Evolutionary conservation across 2,888 invertebrate genomes (phyloP), one percentile per base, ranked within the genome.

Genomic region (Galerucella pusilla): DNA sequence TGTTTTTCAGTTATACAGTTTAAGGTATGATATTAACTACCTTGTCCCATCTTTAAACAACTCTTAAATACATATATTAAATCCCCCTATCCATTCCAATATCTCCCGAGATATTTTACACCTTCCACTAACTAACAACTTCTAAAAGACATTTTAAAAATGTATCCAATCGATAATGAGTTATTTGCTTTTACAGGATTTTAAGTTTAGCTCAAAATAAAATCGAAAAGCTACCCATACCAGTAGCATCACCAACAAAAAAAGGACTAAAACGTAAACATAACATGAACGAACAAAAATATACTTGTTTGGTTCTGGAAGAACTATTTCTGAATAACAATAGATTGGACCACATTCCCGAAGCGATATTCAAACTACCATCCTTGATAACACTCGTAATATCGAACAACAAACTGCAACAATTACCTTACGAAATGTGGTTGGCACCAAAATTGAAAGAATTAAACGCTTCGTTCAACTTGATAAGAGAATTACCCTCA

Each of bases 321-420:
- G 98, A 98, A 85, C 88, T 99, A 46, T 96, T 96, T 84, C 85
- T 99, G n/a, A 95, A 96, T 88, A 96, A 98, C 86, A 97, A 97
- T 88, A 91, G 96, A 2, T 88, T 99, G 52, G 95, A 95, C 79
- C 90, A 91, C 70, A 88, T 99, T 12, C 97, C 98, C 0, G 90
- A 93, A 2, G 93, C 93, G 71, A 88, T 98, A 45, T 97, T 98
- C 89, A 90, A 91, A 6, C 90, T 98, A 70, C 95, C 96, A 0
- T 89, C 92, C 0, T 89, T 98, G 57, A 89, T 91, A 12, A 93
- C 94, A 2, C 90, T 99, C 79, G 97, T 98, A 87, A 92, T 97
- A n/a, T 96, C 97, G 0, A 96, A 97, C 88, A 99, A 99, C 88
- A 96, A 97, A 87, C 88, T 98, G 71, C 94, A 95, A 78, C 88